phyloP scores from a whole-genome alignment of 37 sponge, comb jelly and placozoan species.

The Haliclona indistincta region DNA sequence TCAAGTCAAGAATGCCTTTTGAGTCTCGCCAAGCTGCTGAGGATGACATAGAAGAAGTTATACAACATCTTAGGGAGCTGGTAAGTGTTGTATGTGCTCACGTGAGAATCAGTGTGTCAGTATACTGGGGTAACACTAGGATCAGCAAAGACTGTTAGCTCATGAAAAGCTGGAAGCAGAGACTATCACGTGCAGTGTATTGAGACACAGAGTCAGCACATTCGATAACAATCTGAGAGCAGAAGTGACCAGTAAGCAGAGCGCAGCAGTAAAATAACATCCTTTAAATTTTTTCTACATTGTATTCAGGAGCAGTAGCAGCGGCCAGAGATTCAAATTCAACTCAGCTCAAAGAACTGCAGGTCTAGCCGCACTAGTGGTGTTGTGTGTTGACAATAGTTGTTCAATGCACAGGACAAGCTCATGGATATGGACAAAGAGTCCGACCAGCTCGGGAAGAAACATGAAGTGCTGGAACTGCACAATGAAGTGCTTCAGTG shows the following conservation, averaged over 20 bases:
- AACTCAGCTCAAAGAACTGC: slow-evolving; percentile 25
- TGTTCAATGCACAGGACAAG: slow-evolving; percentile 7
- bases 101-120: background rate
- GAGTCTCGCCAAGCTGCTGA: background rate
- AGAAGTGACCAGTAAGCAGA: slow-evolving; percentile 32
- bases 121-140: slow-evolving; percentile 2
- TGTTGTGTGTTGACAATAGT: background rate
- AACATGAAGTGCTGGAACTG: slow-evolving; percentile 36
- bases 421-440: slow-evolving; percentile 18
- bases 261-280: background rate
- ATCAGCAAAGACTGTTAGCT: slow-evolving; percentile 33
- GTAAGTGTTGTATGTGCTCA: slow-evolving; percentile 20
- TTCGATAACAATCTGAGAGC: slow-evolving; percentile 41
- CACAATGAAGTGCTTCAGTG: slow-evolving; percentile 67
- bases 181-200: slow-evolving; percentile 47
- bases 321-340: slow-evolving; percentile 55
- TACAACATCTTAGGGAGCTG: slow-evolving; percentile 31
- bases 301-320: slow-evolving; percentile 12
- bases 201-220: slow-evolving; percentile 47
- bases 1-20: background rate
- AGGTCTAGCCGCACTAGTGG: slow-evolving; percentile 21
- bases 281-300: background rate
- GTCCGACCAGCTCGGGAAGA: background rate
- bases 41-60: slow-evolving; percentile 30
- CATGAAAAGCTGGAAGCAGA: slow-evolving; percentile 56